Evolutionary conservation across 1,140 invertebrate species (phyloP), one percentile per base, ranked within the genome.

Genomic region (Drosophila obscura): DNA sequence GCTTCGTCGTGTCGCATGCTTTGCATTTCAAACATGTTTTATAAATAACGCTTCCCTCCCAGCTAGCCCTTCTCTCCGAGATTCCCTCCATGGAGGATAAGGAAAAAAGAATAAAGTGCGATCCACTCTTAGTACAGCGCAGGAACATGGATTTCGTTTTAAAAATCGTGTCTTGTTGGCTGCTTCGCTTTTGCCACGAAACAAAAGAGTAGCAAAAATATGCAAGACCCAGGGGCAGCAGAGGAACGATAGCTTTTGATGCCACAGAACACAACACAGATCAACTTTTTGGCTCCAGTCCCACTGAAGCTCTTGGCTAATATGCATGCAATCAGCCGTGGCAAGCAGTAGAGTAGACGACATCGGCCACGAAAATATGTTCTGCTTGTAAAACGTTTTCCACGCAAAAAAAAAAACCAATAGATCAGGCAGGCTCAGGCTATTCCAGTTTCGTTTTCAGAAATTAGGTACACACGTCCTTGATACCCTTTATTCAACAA

Each of bases 101-200:
- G n/a, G 15, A 50, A 61, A 26, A 46, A 51, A 75, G 53, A 62
- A 44, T 74, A 79, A 74, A 81, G 78, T 81, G 78, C 74, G 79
- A 83, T 74, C 75, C 64, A 71, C 43, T 63, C 50, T 73, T 59
- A 50, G 57, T 60, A 77, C 76, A 66, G 66, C 69, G 61, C 79
- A 72, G 77, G 83, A 85, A 85, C 81, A 85, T 87, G 81, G 82
- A 87, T 85, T 85, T 85, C 81, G 78, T 85, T 85, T 87, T 87
- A 87, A 82, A 85, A 85, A 85, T 85, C 81, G 81, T 85, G 81
- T 85, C 81, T 85, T 85, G 82, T 87, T 87, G 78, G 76, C 83
- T 76, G 78, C 65, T 74, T 78, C 31, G 56, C 75, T 74, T 80
- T 73, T 75, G 73, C 81, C 31, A 66, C 75, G 58, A 64, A 64